Base-by-base conservation (phyloP, 2,113 vertebrate genomes). In the Raja brachyura region DNA sequence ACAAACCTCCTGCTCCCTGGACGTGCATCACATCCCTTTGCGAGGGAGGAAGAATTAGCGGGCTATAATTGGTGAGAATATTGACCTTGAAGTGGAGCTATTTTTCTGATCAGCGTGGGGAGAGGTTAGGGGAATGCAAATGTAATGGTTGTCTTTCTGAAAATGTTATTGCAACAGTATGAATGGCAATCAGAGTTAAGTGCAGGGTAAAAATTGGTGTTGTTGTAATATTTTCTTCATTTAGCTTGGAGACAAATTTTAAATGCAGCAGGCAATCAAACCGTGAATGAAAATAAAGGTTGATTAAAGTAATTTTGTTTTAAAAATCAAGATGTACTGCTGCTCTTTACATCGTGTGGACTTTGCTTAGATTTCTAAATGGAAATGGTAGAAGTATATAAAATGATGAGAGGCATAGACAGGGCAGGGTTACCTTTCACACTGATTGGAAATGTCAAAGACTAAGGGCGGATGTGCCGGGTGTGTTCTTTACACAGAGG, bases 141-240 rank as follows among this genome's bases (percentile, higher is more conserved):
- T 63, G 14, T 88, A n/a, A 88, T 85, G 83, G 83, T 88, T 63
- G n/a, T 14, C 59, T 61, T 86, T 86, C 11, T 63, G 59, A 88
- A 88, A 66, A 63, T 9, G 16, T n/a, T 88, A 63, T 88, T 88
- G 83, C 31, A 88, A 88, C 14, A 33, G 59, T 31, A 56, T 18
- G 59, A 66, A 88, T 56, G 63, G 28, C 83, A 88, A 88, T 66
- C 61, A 88, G n/a, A 63, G 59, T 33, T 88, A 88, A 88, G 28
- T 88, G 83, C 59, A 63, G n/a, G 14, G 28, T 61, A 88, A 88
- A 88, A 88, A 88, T 88, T 88, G 83, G 28, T 88, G 83, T 66
- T 61, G 70, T 13, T 88, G 83, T 88, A 88, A 86, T 66, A 66
- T 88, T 88, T 63, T 88, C 59, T n/a, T 63, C 83, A 88, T 61